phyloP scores from a whole-genome alignment of 2,113 vertebrate genomes.

The Zeus faber region DNA sequence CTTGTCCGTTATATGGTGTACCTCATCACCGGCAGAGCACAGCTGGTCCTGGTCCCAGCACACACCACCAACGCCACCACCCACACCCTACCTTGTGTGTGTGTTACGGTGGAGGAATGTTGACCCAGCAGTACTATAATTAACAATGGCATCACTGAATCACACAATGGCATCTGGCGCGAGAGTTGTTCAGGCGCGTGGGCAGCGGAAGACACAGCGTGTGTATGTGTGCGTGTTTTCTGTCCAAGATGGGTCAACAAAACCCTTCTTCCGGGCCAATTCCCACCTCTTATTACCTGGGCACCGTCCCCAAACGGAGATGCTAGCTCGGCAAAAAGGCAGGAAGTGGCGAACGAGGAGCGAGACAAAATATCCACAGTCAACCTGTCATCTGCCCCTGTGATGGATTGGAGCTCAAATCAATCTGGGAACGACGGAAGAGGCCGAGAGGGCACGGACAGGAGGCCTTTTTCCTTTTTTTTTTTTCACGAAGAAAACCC shows the following conservation, averaged over 20 bases:
- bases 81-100: constrained; percentile 3
- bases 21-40: constrained; percentile 27
- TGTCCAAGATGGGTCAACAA: constrained; percentile 19
- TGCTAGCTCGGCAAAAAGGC: constrained; percentile 50
- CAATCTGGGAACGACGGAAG: too few relatives aligned
- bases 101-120: constrained; percentile 20
- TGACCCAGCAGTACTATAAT: constrained; percentile 30
- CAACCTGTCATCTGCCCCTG: constrained; percentile 40
- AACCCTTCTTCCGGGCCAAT: constrained; percentile 17
- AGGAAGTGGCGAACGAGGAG: constrained; percentile 39
- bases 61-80: constrained; percentile 25
- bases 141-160: constrained; percentile 21
- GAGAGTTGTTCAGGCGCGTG: too few relatives aligned
- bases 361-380: constrained; percentile 34
- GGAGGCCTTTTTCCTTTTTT: too few relatives aligned
- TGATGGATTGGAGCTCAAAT: constrained; percentile 52
- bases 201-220: too few relatives aligned
- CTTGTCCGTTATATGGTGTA: too few relatives aligned
- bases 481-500: constrained; percentile 42
- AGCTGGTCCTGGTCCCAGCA: constrained; percentile 29
- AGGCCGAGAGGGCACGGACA: constrained; percentile 7
- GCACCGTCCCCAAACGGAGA: too few relatives aligned
- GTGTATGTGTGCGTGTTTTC: neutral
- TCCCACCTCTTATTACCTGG: too few relatives aligned
- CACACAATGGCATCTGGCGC: too few relatives aligned